Base-by-base conservation (phyloP, 2,113 vertebrate genomes). In the Neodontobutis hainanensis region DNA sequence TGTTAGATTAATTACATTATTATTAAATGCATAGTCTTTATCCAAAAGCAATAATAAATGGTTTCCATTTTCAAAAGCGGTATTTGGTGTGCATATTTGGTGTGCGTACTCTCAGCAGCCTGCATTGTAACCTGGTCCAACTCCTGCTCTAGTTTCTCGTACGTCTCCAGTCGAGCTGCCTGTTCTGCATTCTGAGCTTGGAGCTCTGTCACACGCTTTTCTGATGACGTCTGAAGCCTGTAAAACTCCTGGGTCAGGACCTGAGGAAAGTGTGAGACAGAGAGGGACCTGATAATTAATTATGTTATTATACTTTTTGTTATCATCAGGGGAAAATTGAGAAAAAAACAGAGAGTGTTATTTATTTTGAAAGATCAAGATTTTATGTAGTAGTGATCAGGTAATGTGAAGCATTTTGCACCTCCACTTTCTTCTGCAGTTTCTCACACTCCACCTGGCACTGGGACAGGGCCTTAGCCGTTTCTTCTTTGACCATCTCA, bases 231-330 rank as follows among this genome's bases (percentile, higher is more conserved):
- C 87, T 98, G 96, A 64, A 99, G 95, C 75, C 91, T 90, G 43
- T 99, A 99, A 91, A 98, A 98, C 87, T 99, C 97, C 86, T 97
- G 97, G 12, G 95, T 99, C 88, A 98, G 92, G 77, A 99, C 93
- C 89, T 91, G 73, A n/a, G 34, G 12, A 10, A 19, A 51, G 27
- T 40, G 34, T 32, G 14, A 32, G 19, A 14, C 2, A 15, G 45
- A 36, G 12, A n/a, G 11, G 36, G 2, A 2, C 38, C 38, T 40
- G 5, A 40, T 40, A 5, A 40, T 40, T 40, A 40, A 40, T 27
- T 27, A 27, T 27, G 19, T 27, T 27, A 2, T 27, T 27, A 27
- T 27, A 27, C 19, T 27, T 27, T 27, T 27, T n/a, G n/a, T n/a
- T n/a, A n/a, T n/a, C n/a, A n/a, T n/a, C n/a, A n/a, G n/a, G n/a